Base-by-base conservation (phyloP, 2,113 vertebrate species). In the Chaenogobius annularis region DNA sequence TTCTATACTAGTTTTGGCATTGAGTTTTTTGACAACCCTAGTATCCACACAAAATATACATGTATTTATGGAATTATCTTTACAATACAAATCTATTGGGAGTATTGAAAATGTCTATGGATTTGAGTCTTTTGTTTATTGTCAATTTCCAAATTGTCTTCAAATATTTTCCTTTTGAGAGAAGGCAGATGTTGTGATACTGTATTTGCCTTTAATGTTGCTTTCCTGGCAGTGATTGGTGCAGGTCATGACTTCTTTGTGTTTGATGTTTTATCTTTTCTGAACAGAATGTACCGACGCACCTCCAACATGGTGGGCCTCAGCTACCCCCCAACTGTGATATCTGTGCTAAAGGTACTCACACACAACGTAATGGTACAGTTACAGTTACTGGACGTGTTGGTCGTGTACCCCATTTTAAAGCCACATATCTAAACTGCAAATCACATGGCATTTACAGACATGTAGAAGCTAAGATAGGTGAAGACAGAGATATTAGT, bases 291-390 rank as follows among this genome's bases (percentile, higher is more conserved):
- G 98, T 99, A 99, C 86, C 93, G 98, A 61, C 91, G 98, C 48
- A 98, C 97, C 75, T 99, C 98, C 80, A 99, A 98, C 89, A 97
- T 99, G 98, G 96, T 99, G 70, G 98, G 98, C 81, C 93, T 99
- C 84, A 98, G 96, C 90, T 99, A 98, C 85, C 98, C 98, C 10
- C 83, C 96, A 47, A 92, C 95, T 81, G 98, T 99, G 82, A 98
- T 99, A 87, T 94, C 93, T 85, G 96, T 95, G 73, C 91, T 99
- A 50, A 99, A 99, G 97, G 98, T 86, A 71, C 5, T 9, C 65
- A 81, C 86, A 76, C 63, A 72, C 50, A n/a, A 47, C 20, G 10
- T 50, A 35, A n/a, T 31, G 46, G 74, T 50, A 70, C 50, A 15
- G 62, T 4, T 31, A 76, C 70, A 13, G 35, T 15, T 17, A 61